Evolutionary conservation across 2,888 invertebrate species (phyloP), one percentile per base, ranked within the genome.

Genomic region (Synergus japonicus): DNA sequence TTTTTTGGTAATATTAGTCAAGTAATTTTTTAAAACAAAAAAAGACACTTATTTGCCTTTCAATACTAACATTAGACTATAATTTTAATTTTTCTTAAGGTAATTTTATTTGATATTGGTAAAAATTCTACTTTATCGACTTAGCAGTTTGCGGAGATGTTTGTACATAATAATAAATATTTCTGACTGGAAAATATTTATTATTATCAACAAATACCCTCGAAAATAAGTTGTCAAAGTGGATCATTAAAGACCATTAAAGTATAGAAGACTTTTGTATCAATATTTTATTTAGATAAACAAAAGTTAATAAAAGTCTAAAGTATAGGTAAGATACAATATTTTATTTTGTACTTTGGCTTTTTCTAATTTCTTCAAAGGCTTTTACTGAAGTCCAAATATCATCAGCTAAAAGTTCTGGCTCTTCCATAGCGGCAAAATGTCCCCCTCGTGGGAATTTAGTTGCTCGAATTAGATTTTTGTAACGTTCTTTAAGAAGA

Each of bases 361-460:
- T 46, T 7, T 7, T 58, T 44, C 12, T 22, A 79, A n/a, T 58
- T 65, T 76, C 66, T 67, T 66, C 44, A 15, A 78, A 76, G 5
- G n/a, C 41, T 43, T 78, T 73, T 7, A 44, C 58, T 13, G 87
- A 84, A 0, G 80, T 78, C 86, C 87, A 90, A 46, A 92, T 79
- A 82, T 92, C 92, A 29, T 89, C 85, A n/a, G 89, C 88, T 12
- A 92, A 80, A 2, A 90, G 78, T 77, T 89, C 80, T 0, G 92
- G 92, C 15, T 90, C 85, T 81, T 92, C 89, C 64, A 92, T 60
- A 4, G 92, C 90, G 0, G 91, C 89, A 82, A 92, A 92, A 82
- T 92, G 92, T 7, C 92, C 92, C 37, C 92, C 92, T 8, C 86
- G 83, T 0, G 90, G 85, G 81, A 89, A 83, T 79, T 86, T 87